Evolutionary conservation across 1,140 invertebrate genomes (phyloP).

Genomic region (Triops longicaudatus): DNA sequence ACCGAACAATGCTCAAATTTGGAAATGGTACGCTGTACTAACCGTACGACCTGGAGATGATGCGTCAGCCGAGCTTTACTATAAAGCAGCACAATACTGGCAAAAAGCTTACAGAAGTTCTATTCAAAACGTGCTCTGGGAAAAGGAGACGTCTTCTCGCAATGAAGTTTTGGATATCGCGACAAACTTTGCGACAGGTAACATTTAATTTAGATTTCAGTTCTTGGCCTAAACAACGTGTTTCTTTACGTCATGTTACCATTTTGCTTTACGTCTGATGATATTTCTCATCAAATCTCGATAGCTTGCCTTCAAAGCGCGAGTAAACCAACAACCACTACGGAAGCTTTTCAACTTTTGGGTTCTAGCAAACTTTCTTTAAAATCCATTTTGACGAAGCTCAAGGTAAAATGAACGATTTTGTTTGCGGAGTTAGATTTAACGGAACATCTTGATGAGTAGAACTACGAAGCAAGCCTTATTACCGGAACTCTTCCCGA

Average conservation of each 20-base stretch:
- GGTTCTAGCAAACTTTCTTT: background rate
- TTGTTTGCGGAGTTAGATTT: background rate
- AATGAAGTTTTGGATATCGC: constrained; percentile 35
- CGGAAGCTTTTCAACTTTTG: background rate
- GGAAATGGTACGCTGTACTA: constrained; percentile 39
- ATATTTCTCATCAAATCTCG: constrained; percentile 25
- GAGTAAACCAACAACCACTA: background rate
- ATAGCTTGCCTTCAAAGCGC: constrained; percentile 5
- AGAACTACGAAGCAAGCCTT: background rate
- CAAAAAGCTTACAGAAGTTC: constrained; percentile 46
- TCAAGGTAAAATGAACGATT: background rate
- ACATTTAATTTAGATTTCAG: constrained; percentile 26
- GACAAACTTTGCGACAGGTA: constrained; percentile 37
- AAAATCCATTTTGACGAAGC: background rate
- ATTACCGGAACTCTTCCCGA: background rate
- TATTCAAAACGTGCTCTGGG: constrained; percentile 50
- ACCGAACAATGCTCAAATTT: constrained; percentile 55
- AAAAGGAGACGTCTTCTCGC: constrained; percentile 40
- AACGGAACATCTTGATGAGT: background rate
- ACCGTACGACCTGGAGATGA: constrained; percentile 41
- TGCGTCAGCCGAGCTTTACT: constrained; percentile 50
- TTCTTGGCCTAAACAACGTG: constrained; percentile 20
- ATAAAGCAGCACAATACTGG: constrained; percentile 49
- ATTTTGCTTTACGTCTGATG: too few relatives aligned
- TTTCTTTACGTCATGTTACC: constrained; percentile 21